Conservation (phyloP, 2,797 vertebrate species). For the Microctenopoma steveboyesi region DNA sequence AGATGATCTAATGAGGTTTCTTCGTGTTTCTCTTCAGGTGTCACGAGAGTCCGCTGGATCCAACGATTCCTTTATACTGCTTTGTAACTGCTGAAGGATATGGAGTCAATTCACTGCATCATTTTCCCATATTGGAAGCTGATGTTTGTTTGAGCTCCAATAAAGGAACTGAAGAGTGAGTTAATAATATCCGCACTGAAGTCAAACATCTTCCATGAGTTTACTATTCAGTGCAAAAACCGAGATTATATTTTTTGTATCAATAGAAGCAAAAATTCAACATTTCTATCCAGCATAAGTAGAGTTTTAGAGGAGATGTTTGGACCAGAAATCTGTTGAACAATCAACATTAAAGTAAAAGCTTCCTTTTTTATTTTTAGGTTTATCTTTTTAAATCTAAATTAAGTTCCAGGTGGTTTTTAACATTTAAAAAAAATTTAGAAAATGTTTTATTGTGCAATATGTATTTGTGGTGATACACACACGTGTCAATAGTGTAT, state of each 20-base stretch:
- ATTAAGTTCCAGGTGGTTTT: slow-evolving; percentile 39
- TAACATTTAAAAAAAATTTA: slow-evolving; percentile 25
- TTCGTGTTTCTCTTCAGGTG: slow-evolving; percentile 49
- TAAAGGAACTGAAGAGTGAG: slow-evolving; percentile 23
- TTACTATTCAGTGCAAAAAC: neutral
- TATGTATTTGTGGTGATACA: slow-evolving; percentile 9
- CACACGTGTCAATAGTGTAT: neutral
- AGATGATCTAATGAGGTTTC: slow-evolving; percentile 59
- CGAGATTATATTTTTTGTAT: slow-evolving; percentile 6
- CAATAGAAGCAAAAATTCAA: neutral
- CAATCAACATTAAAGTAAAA: slow-evolving; percentile 38
- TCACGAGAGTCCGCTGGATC: slow-evolving; percentile 36
- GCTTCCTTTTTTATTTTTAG: slow-evolving; percentile 15
- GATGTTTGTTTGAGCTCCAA: slow-evolving; percentile 26
- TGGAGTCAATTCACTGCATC: slow-evolving; percentile 35
- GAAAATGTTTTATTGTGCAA: slow-evolving; percentile 15
- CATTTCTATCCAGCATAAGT: neutral
- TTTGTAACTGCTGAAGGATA: slow-evolving; percentile 41
- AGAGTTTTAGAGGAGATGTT: no score
- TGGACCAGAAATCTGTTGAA: slow-evolving; percentile 14
- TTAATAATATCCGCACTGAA: slow-evolving; percentile 17
- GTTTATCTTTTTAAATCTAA: slow-evolving; percentile 59
- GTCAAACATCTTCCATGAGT: slow-evolving; percentile 20
- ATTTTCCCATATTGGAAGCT: slow-evolving; percentile 24
- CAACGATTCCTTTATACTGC: slow-evolving; percentile 35